phyloP scores from a whole-genome alignment of 2,888 invertebrate species.

The Dicyrtomina minuta region DNA sequence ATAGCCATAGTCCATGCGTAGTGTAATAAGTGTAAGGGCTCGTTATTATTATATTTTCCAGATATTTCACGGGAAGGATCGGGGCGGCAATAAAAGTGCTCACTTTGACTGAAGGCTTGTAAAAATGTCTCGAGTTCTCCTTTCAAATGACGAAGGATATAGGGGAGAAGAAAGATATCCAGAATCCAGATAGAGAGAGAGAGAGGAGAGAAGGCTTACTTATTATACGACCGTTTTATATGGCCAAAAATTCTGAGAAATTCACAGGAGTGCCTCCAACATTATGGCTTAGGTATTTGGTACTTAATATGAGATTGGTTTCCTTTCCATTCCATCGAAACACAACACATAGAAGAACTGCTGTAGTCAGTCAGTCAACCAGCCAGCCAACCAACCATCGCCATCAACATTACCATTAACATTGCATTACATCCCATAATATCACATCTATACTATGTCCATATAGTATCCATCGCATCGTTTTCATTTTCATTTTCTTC shows the following conservation, averaged over 20 bases:
- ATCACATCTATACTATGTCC: too few relatives aligned
- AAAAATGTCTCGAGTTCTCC: constrained; percentile 53
- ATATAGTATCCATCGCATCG: constrained; percentile 7
- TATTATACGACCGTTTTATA: constrained; percentile 49
- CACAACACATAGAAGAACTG: too few relatives aligned
- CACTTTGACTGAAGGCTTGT: constrained; percentile 54
- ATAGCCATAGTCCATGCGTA: not conserved
- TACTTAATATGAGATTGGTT: constrained; percentile 21
- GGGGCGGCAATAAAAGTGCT: constrained; percentile 53
- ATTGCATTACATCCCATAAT: too few relatives aligned
- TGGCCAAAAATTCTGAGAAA: constrained; percentile 54
- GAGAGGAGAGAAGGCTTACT: constrained; percentile 20
- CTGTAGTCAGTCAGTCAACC: not conserved
- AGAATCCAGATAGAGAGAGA: constrained; percentile 32
- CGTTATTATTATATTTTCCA: constrained; percentile 48
- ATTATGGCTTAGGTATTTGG: constrained; percentile 19
- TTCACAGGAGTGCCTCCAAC: constrained; percentile 50
- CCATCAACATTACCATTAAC: too few relatives aligned
- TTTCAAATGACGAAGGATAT: constrained; percentile 42
- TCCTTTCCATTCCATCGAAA: not conserved
- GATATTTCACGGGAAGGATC: constrained; percentile 51
- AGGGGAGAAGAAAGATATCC: constrained; percentile 7
- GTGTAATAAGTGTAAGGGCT: constrained; percentile 29
- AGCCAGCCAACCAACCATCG: not conserved
- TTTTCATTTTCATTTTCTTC: constrained; percentile 5